Base-by-base conservation (phyloP, 2,888 invertebrate species). In the Dinocampus coccinellae region DNA sequence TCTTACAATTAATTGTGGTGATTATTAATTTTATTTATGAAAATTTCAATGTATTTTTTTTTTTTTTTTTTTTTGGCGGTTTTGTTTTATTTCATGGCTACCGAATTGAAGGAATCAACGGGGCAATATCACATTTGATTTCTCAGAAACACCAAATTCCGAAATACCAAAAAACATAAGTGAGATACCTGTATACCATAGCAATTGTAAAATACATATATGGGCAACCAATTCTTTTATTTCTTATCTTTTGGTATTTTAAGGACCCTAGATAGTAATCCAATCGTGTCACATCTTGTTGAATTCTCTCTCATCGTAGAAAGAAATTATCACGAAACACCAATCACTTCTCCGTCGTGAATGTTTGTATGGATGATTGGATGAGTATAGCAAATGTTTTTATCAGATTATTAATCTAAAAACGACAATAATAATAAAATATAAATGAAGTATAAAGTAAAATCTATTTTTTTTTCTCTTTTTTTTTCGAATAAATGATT, bases 21-120 rank as follows among this genome's bases (percentile, higher is more conserved):
- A 78, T 82, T 82, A 82, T 83, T 80, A 81, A 83, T 82, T 81
- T 80, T 80, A n/a, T 47, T 47, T 47, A 16, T 16, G 16, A 16
- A 3, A 4, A 16, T 16, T 47, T 16, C 7, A n/a, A 13, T 39
- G n/a, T 2, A 16, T n/a, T 20, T 47, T 47, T 47, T 16, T 16
- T 6, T n/a, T 47, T 16, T n/a, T 20, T n/a, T 20, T 3, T 29
- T 4, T 29, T 29, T 3, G 7, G 7, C 7, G 29, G 7, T 7
- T 29, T 4, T 29, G 7, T 75, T 78, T 72, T 64, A 22, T 67
- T n/a, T n/a, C n/a, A 24, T 24, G 68, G 73, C 77, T 75, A 75
- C 71, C 70, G 75, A 73, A 57, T 64, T 66, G 29, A 29, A 16
- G 10, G 16, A n/a, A 4, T n/a, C 3, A 9, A 13, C 22, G 20